These are phyloP conservation scores for Apteryx mantelli DNA, from an alignment of 2,113 vertebrate genomes.

Conservation along the genomic window DNA sequence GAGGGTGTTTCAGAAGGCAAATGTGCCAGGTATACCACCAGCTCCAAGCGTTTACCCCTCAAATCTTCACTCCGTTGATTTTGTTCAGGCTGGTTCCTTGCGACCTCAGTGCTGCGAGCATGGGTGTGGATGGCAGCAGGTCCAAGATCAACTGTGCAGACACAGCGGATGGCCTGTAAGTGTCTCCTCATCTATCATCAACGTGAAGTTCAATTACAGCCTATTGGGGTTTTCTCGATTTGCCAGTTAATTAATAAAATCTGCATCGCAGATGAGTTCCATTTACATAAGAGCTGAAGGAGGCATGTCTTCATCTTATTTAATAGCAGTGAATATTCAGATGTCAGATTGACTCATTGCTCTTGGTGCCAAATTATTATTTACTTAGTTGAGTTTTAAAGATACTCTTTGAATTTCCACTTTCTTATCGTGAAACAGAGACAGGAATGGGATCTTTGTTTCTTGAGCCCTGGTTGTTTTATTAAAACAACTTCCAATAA, in stretches of 20 bases:
- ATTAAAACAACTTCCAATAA: constrained; percentile 15
- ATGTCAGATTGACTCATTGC: constrained; percentile 52
- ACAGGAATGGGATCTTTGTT: background rate
- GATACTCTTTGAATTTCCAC: background rate
- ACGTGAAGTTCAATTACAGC: constrained; percentile 59
- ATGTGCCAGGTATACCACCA: background rate
- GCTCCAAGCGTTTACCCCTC: background rate
- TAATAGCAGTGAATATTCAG: constrained; percentile 61
- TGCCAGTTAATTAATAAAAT: constrained; percentile 77
- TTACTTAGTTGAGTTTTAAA: constrained; percentile 13
- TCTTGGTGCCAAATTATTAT: background rate
- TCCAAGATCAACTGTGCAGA: constrained; percentile 12
- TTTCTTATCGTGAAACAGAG: background rate
- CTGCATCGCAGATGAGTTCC: constrained; percentile 67
- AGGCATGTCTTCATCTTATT: constrained; percentile 64
- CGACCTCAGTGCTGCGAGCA: background rate
- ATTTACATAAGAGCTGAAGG: constrained; percentile 76
- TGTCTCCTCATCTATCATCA: constrained; percentile 66
- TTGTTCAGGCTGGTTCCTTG: background rate
- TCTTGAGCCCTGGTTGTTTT: background rate
- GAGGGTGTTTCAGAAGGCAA: background rate
- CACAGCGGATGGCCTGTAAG: constrained; percentile 29
- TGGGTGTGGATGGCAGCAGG: background rate
- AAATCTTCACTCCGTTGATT: background rate
- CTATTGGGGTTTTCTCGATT: constrained; percentile 69